Conservation (phyloP, 2,113 vertebrate genomes). For the Seriola aureovittata region DNA sequence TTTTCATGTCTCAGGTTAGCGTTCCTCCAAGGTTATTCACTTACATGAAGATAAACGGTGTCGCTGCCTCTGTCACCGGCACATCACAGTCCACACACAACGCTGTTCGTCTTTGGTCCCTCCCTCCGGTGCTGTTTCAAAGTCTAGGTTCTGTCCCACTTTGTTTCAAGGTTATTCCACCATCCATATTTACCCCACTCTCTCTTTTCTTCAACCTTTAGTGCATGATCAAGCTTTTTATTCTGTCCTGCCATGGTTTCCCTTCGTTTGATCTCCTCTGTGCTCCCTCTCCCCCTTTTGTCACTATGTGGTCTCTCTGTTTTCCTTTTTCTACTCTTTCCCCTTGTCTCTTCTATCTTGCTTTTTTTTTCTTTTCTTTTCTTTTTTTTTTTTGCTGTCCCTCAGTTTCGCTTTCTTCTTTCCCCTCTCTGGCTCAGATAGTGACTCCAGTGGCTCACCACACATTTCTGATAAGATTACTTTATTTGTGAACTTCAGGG, state of each 20-base stretch:
- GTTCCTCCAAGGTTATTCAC: slow-evolving; percentile 64
- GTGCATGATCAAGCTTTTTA: slow-evolving; percentile 31
- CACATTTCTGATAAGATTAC: background rate
- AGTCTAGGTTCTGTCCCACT: slow-evolving; percentile 39
- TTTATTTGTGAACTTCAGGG: background rate
- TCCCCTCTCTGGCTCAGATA: background rate
- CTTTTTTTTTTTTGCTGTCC: background rate
- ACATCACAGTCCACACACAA: background rate
- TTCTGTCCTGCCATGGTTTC: slow-evolving; percentile 34
- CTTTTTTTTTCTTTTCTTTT: background rate
- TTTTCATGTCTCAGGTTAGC: slow-evolving; percentile 40
- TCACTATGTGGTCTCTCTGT: background rate
- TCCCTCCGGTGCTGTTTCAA: slow-evolving; percentile 41
- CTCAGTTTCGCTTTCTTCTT: background rate
- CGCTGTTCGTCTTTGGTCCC: slow-evolving; percentile 36
- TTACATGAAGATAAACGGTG: slow-evolving; percentile 18
- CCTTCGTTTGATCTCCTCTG: slow-evolving; percentile 63
- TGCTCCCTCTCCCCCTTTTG: background rate
- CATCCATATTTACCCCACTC: slow-evolving; percentile 56
- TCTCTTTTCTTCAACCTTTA: slow-evolving; percentile 16
- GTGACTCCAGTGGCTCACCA: background rate
- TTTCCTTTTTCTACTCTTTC: background rate
- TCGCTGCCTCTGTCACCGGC: background rate
- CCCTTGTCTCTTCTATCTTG: background rate
- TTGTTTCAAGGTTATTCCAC: slow-evolving; percentile 55